Conservation (phyloP, 1,140 invertebrate genomes). For the Frieseomelitta varia region DNA sequence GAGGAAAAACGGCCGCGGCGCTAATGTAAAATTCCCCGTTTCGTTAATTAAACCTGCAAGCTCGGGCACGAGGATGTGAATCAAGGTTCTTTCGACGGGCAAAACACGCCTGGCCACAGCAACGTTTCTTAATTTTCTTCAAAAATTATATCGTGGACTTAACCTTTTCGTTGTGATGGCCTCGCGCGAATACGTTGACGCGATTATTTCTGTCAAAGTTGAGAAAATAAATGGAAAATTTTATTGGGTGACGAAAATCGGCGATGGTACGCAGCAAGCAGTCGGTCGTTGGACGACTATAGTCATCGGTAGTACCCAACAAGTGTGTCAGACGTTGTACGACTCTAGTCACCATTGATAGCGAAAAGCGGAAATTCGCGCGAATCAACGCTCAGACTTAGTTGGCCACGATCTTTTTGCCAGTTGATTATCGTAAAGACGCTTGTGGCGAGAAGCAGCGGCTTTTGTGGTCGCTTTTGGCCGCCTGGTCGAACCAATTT, state of each 20-base stretch:
- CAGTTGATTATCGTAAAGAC: constrained; percentile 11
- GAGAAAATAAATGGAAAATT: no score
- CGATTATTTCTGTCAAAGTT: no score
- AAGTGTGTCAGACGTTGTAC: no score
- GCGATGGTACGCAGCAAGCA: no score
- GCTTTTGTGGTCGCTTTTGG: neutral
- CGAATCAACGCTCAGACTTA: neutral
- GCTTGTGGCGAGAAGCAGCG: neutral
- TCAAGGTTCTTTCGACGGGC: neutral
- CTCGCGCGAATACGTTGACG: no score
- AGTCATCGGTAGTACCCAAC: no score
- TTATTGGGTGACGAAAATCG: no score
- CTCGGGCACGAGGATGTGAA: neutral
- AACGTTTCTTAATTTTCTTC: constrained; percentile 4
- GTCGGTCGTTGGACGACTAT: no score
- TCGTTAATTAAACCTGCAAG: neutral
- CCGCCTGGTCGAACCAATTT: neutral
- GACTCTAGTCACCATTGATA: no score
- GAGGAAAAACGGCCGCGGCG: no score
- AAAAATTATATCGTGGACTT: neutral
- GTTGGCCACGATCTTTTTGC: no score
- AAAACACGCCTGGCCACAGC: neutral
- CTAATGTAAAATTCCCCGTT: neutral
- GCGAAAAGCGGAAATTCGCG: neutral
- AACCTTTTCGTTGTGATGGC: no score